phyloP scores from a whole-genome alignment of 53 echinoderm and acorn worm species.

The Echinarachnius parma region DNA sequence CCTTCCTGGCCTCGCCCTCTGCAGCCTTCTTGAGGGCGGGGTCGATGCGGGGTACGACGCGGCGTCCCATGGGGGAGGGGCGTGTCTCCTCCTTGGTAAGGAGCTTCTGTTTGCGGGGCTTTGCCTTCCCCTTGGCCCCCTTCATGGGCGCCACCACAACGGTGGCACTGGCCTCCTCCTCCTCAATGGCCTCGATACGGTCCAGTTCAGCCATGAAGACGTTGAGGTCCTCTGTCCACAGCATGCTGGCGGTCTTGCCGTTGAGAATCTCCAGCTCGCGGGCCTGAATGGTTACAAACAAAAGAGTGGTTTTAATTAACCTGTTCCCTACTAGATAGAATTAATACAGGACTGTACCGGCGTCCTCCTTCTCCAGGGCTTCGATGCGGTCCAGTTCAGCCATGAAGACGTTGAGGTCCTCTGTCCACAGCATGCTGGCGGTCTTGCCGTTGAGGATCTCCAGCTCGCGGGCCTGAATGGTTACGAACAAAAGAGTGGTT shows the following conservation, averaged over 20 bases:
- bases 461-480: slow-evolving; percentile 69
- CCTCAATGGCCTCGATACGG: slow-evolving; percentile 77
- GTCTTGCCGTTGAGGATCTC: slow-evolving; percentile 77
- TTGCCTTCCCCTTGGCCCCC: slow-evolving; percentile 43
- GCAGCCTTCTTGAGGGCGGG: slow-evolving; percentile 49
- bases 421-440: slow-evolving; percentile 81
- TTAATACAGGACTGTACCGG: too few relatives aligned
- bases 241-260: slow-evolving; percentile 79
- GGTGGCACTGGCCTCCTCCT: slow-evolving; percentile 48
- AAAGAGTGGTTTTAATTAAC: too few relatives aligned
- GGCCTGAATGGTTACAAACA: slow-evolving; percentile 37
- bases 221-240: slow-evolving; percentile 85
- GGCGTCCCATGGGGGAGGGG: slow-evolving; percentile 82
- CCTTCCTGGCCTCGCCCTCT: slow-evolving; percentile 20
- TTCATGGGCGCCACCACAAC: slow-evolving; percentile 14
- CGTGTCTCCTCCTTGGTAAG: slow-evolving; percentile 80
- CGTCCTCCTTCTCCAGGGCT: slow-evolving; percentile 76
- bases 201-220: slow-evolving; percentile 66
- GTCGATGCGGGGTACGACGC: slow-evolving; percentile 90
- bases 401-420: slow-evolving; percentile 70
- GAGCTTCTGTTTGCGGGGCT: slow-evolving; percentile 66
- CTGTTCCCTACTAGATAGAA: too few relatives aligned
- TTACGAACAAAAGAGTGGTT: background rate
- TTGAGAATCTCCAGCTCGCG: slow-evolving; percentile 70
- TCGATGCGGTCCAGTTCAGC: slow-evolving; percentile 75